Evolutionary conservation across 2,113 vertebrate genomes (phyloP), one percentile per base, ranked within the genome.

Genomic region (Rhineura floridana): DNA sequence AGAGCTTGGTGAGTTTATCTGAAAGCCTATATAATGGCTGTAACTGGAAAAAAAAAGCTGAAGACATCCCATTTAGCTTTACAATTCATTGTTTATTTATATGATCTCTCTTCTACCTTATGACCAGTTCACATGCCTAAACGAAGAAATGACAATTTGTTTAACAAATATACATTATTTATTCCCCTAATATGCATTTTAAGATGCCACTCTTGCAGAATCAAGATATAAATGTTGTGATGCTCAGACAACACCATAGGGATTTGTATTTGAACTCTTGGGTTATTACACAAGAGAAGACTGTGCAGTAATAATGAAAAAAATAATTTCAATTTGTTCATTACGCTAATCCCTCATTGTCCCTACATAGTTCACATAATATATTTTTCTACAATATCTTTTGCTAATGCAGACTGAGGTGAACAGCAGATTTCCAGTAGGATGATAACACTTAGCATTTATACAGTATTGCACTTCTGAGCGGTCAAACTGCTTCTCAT

Each of bases 1-100:
- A 94, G 91, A 95, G 91, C 90, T 94, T 92, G 91, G 84, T 95
- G 90, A 94, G 88, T 95, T 94, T 93, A 93, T 93, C 89, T 93
- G 93, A 95, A 95, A 94, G 90, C 84, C 46, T 73, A 76, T 33
- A 84, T 94, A 93, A 95, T 91, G 90, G 78, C n/a, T 83, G 75
- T 92, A 91, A 83, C 90, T 96, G 81, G 89, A 92, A 13, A 92
- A 93, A 13, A n/a, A 77, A 77, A 91, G 73, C 90, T 25, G n/a
- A 82, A 88, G 72, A 46, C 65, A 86, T 86, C 86, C 85, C 65
- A 89, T 85, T 81, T 83, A 87, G 84, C 81, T 85, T 88, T 89
- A 90, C 81, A 93, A 95, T 87, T 87, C 84, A 81, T 72, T 90
- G 88, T 91, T 91, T 90, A 93, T 76, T 84, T 90, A 80, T 79